Evolutionary conservation across 1,140 invertebrate species (phyloP), one percentile per base, ranked within the genome.

Genomic region (Diprion similis): DNA sequence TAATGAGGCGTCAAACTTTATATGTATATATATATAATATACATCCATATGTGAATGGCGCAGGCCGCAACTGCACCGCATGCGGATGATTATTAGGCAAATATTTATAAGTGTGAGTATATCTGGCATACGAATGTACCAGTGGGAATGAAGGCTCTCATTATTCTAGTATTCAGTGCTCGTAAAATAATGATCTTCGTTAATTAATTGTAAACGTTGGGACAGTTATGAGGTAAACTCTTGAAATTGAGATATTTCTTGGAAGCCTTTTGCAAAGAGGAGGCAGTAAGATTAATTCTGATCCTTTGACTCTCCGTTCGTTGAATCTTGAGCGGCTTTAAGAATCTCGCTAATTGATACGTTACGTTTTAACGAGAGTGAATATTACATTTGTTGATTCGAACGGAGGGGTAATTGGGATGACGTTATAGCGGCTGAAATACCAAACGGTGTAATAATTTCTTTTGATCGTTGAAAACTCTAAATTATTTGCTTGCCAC

Each of bases 301-400:
- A 68, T 15, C 66, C 18, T 68, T 68, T 18, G 46, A 70, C 69
- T 48, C 18, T 47, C 46, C 46, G 19, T 70, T 46, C 46, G 17
- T 46, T 19, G 46, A 15, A 37, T 13, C 13, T 70, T 17, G 15
- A 46, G 45, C 37, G 47, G 68, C 59, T 76, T 73, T 46, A 75
- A 76, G 78, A 78, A 78, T 75, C 78, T 77, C 74, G 74, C 75
- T 78, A 83, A 81, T 81, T 80, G 78, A 80, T 74, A 82, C 71
- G 75, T 80, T 78, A 75, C 74, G 72, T 76, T 77, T 77, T 77
- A 59, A 59, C n/a, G 51, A 59, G n/a, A 17, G 51, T 15, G 9
- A 59, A 59, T 59, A 59, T 15, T 13, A 59, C 3, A 59, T 15
- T 59, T 13, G 51, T 59, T 59, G 11, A 59, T 15, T 59, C 11